Evolutionary conservation across 2,113 vertebrate species (phyloP), one percentile per base, ranked within the genome.

Genomic region (Cettia cetti): DNA sequence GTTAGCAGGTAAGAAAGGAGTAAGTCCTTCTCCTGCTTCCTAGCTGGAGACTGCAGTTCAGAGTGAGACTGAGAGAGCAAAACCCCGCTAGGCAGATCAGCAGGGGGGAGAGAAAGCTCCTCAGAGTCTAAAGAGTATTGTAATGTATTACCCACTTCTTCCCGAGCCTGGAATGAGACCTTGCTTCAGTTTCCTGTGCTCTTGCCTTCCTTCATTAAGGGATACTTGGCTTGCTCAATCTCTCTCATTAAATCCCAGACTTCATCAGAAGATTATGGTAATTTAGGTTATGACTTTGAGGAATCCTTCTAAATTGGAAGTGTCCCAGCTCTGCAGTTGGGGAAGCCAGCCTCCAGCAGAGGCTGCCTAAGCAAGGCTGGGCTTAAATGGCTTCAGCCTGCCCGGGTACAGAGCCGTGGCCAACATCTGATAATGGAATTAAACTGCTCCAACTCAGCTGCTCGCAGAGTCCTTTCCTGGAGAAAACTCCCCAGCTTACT

Each of bases 21-120:
- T 59, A 63, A 93, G 72, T 93, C 65, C 17, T 91, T 76, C 63
- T 89, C 15, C 76, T 83, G 6, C 61, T 85, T 92, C 50, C 11
- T 90, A 92, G 71, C 87, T 94, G 87, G 69, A 82, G 45, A 61
- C 66, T 86, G 70, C 61, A 76, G 78, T 91, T 79, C 90, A 89
- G 75, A 93, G 90, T 59, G 47, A 90, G 79, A 66, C 50, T 68
- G 63, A 87, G 87, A 95, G 80, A 76, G 77, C 82, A 90, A 69
- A 94, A 86, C 50, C 71, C 82, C 71, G 39, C 79, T 19, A 81
- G 86, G 90, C 70, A 94, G 86, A 92, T 35, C 86, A 95, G 79
- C 89, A 83, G 91, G 76, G 26, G 82, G 82, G 40, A 85, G 26
- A 77, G 76, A 54, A 90, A 78, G 68, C 79, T 91, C 44, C 82